Conservation (phyloP, 2,797 vertebrate species). For the Aphelocoma californica region DNA sequence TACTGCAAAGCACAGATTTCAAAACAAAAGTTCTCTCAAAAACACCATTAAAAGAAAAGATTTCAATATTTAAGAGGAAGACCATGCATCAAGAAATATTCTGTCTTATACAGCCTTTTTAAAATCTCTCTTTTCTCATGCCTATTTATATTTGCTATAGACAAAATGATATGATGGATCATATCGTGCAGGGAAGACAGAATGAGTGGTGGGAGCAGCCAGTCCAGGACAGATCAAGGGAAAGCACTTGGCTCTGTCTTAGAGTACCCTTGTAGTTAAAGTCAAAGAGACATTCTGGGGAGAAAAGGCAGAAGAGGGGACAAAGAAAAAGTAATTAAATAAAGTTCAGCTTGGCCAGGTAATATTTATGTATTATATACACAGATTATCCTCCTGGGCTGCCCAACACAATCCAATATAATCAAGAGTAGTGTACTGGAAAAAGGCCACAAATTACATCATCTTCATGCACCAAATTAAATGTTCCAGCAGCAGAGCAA, state of each 20-base stretch:
- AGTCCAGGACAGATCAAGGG: not conserved
- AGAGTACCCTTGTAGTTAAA: not conserved
- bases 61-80: not conserved
- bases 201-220: not conserved
- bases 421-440: slow-evolving; percentile 10
- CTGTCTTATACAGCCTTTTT: not conserved
- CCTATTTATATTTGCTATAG: not conserved
- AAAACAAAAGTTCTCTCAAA: not conserved
- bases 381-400: not conserved
- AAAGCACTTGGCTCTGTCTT: not conserved
- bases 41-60: not conserved
- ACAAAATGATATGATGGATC: not conserved
- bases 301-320: not conserved
- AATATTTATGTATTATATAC: not conserved
- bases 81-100: not conserved
- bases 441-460: slow-evolving; percentile 23
- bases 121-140: not conserved
- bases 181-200: not conserved
- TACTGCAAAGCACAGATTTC: not conserved
- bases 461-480: slow-evolving; percentile 2
- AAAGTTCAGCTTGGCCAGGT: not conserved
- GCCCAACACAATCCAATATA: not conserved
- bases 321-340: not conserved
- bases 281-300: not conserved
- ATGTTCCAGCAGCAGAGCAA: not conserved